Conservation (phyloP, 2,113 vertebrate species). For the Pterophyllum scalare region DNA sequence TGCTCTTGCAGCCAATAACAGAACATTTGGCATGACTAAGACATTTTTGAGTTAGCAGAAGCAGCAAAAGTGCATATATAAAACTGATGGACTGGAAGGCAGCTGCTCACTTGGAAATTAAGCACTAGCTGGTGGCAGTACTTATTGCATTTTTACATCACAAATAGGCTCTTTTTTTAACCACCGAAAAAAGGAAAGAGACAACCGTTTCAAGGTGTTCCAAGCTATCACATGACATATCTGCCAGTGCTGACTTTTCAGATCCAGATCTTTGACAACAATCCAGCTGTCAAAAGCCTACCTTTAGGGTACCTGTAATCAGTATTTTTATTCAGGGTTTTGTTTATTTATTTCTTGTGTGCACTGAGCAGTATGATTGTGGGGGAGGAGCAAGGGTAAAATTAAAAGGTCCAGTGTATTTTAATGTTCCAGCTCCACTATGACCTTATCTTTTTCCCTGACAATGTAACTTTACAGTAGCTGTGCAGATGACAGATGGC, state of each 20-base stretch:
- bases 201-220: neutral
- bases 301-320: neutral
- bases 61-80: neutral
- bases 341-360: neutral
- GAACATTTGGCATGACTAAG: slow-evolving; percentile 1
- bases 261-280: neutral
- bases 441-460: neutral
- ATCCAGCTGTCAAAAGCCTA: neutral
- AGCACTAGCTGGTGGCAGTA: neutral
- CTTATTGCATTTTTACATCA: neutral
- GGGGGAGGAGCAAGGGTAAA: neutral
- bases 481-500: slow-evolving; percentile 4
- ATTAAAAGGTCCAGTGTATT: neutral
- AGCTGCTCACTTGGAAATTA: neutral
- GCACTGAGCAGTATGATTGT: neutral
- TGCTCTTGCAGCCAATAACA: neutral
- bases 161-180: neutral
- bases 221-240: neutral
- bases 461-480: neutral
- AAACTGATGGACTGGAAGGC: neutral
- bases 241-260: neutral
- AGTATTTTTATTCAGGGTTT: neutral
- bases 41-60: slow-evolving; percentile 1
- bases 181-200: neutral
- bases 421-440: neutral